Conservation (phyloP, 2,888 invertebrate species). For the Itoplectis maculator region DNA sequence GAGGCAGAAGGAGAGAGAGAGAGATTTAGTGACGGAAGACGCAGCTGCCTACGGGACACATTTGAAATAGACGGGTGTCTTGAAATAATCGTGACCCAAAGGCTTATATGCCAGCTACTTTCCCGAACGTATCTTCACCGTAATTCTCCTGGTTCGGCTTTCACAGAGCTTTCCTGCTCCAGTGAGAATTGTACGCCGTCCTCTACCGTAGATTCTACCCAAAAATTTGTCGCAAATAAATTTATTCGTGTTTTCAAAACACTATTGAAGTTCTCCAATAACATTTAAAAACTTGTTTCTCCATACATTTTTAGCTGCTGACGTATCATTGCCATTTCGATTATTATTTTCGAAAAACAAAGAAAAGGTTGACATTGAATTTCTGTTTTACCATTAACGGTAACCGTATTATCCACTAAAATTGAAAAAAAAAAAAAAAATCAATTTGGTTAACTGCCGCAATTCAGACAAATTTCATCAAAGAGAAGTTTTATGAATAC, state of each 20-base stretch:
- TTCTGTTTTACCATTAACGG: too few relatives aligned
- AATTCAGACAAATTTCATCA: too few relatives aligned
- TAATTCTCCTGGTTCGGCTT: slow-evolving; percentile 45
- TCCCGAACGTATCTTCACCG: slow-evolving; percentile 63
- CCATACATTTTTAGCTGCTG: too few relatives aligned
- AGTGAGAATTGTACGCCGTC: not conserved
- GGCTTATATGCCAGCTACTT: slow-evolving; percentile 77
- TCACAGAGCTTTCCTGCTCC: slow-evolving; percentile 10
- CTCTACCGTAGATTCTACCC: not conserved
- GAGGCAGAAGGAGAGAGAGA: slow-evolving; percentile 71
- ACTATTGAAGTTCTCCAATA: not conserved
- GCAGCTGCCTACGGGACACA: slow-evolving; percentile 80
- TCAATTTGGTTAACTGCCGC: too few relatives aligned
- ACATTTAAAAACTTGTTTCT: too few relatives aligned
- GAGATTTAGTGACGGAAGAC: slow-evolving; percentile 79
- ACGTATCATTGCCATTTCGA: too few relatives aligned
- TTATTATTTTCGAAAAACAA: too few relatives aligned
- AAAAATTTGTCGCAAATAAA: not conserved
- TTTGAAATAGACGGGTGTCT: slow-evolving; percentile 84
- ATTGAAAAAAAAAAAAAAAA: too few relatives aligned
- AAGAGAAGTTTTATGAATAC: too few relatives aligned
- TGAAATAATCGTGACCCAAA: slow-evolving; percentile 85
- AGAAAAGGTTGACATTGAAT: too few relatives aligned
- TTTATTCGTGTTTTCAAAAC: not conserved
- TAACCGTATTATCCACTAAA: too few relatives aligned